phyloP scores from a whole-genome alignment of 2,888 invertebrate species.

The Dolichopus griseipennis region DNA sequence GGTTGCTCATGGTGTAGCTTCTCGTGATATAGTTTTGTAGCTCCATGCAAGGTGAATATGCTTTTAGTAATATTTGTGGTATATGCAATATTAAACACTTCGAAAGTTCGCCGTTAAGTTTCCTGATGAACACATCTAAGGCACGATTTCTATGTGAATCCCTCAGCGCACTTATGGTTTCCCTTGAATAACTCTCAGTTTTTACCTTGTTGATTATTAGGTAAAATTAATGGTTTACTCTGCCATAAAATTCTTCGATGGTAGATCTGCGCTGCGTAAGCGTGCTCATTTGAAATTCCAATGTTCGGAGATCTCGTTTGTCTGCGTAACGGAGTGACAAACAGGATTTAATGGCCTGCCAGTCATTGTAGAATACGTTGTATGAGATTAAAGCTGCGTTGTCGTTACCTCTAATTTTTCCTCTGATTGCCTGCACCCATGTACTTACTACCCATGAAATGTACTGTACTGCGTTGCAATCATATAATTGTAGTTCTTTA shows the following conservation, averaged over 20 bases:
- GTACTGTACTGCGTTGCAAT: no score
- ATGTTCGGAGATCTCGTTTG: conserved; percentile 22
- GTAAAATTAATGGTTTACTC: no score
- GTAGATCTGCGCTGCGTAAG: no score
- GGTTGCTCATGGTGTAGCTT: neutral
- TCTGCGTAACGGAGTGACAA: conserved; percentile 22
- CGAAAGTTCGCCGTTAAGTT: conserved; percentile 17
- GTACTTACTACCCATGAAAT: neutral
- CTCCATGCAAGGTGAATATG: conserved; percentile 17
- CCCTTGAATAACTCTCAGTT: no score
- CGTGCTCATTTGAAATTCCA: conserved; percentile 22
- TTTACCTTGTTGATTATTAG: no score
- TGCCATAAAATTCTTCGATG: no score
- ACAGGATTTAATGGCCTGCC: no score
- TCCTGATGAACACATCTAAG: conserved; percentile 17
- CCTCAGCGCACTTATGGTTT: conserved; percentile 14
- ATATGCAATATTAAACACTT: no score
- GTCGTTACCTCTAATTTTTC: conserved; percentile 7
- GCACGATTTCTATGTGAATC: no score
- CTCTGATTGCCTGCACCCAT: no score
- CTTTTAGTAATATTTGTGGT: conserved; percentile 9
- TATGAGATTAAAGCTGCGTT: conserved; percentile 1
- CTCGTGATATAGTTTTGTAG: neutral
- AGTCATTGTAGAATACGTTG: no score
- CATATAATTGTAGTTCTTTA: no score